Evolutionary conservation across 2,797 vertebrate species (phyloP).

Genomic region (Brotula barbata): DNA sequence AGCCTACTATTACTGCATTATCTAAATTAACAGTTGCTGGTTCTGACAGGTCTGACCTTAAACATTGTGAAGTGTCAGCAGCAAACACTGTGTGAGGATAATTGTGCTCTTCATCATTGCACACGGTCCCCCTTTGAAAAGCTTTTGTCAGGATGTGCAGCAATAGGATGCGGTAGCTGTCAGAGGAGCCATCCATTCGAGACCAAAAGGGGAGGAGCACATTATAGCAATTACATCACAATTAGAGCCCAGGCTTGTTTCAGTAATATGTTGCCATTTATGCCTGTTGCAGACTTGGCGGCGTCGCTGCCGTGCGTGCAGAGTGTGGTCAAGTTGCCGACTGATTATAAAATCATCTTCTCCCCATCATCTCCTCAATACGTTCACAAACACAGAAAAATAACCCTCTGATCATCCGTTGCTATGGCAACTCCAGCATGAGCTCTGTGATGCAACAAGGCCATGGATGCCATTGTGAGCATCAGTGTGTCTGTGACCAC

Average conservation of each 20-base stretch:
- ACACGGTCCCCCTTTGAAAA: slow-evolving; percentile 14
- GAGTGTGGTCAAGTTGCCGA: slow-evolving; percentile 31
- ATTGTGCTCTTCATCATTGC: slow-evolving; percentile 34
- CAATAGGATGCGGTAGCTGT: slow-evolving; percentile 10
- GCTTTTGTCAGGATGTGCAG: slow-evolving; percentile 23
- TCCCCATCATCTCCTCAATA: slow-evolving; percentile 67
- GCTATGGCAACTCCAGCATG: slow-evolving; percentile 78
- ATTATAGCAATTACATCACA: slow-evolving; percentile 27
- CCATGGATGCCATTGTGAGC: slow-evolving; percentile 68
- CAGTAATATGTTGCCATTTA: slow-evolving; percentile 25
- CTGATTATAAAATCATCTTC: slow-evolving; percentile 63
- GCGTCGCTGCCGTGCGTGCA: slow-evolving; percentile 6
- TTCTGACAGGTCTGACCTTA: slow-evolving; percentile 52
- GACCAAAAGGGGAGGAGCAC: slow-evolving; percentile 7
- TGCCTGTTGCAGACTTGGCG: slow-evolving; percentile 12
- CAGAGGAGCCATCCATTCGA: slow-evolving; percentile 36
- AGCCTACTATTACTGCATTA: not conserved
- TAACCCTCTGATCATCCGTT: slow-evolving; percentile 74
- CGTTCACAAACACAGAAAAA: slow-evolving; percentile 71
- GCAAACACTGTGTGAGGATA: slow-evolving; percentile 16
- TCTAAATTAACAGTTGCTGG: slow-evolving; percentile 10
- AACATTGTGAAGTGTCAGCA: slow-evolving; percentile 34
- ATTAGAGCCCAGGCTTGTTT: slow-evolving; percentile 25
- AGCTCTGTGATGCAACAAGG: slow-evolving; percentile 72
- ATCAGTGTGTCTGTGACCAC: slow-evolving; percentile 51